Base-by-base conservation (phyloP, 2,113 vertebrate genomes). In the Syngnathoides biaculeatus region DNA sequence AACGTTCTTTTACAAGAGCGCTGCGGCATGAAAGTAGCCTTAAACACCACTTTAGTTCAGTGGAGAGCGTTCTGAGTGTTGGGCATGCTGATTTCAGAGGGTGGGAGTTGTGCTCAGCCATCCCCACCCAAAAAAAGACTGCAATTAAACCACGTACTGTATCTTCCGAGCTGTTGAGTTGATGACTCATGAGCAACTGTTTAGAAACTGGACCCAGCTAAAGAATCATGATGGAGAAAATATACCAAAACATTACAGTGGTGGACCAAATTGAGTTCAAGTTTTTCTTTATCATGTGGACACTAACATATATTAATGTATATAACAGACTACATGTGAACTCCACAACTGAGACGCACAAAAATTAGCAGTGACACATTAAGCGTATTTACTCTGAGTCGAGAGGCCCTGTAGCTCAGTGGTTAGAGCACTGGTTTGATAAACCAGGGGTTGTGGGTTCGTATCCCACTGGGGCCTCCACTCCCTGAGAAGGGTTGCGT, bases 71-170 rank as follows among this genome's bases (percentile, higher is more conserved):
- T 50, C 64, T 22, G 56, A 77, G 78, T 24, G 74, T 71, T 84
- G 79, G 79, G 73, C 68, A 75, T 74, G 71, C 27, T 56, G 69
- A 64, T 24, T 58, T 65, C 59, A 0, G 70, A 78, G 78, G 73
- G 74, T 74, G 66, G 79, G 61, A 68, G 68, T 52, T 56, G 17
- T 69, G 68, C 62, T 69, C 60, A 67, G 69, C 30, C 30, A 35
- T 35, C 30, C 30, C 30, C 30, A 8, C 20, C 48, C 20, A 22
- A 83, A 75, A 84, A 48, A 64, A 85, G 69, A 81, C 75, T 80
- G 76, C 83, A 85, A 85, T 86, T 89, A 83, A 89, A 89, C 72
- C 67, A 57, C 74, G 75, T 66, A 35, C 30, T 35, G 30, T 35
- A 67, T 83, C 76, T 71, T 60, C 47, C 62, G 60, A 43, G 67